These are phyloP conservation scores for Budorcas taxicolor DNA, from an alignment of 2,113 vertebrate genomes.

Conservation along the genomic window DNA sequence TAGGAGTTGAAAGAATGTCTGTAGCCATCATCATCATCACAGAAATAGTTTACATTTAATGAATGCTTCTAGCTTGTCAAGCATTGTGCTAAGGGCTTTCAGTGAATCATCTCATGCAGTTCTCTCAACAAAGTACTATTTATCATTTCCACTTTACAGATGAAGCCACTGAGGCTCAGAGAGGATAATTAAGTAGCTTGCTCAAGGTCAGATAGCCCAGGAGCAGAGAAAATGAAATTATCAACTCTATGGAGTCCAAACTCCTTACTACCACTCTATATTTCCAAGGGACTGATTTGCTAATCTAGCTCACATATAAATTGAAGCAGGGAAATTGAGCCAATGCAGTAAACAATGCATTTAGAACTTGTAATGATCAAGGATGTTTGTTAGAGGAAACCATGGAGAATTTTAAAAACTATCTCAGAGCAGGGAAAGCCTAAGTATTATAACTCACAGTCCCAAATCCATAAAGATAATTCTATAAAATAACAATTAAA, in stretches of 20 bases:
- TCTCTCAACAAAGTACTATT: constrained; percentile 16
- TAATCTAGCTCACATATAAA: constrained; percentile 25
- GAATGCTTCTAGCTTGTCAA: constrained; percentile 18
- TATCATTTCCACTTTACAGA: constrained; percentile 17
- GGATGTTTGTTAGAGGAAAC: neutral
- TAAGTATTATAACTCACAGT: neutral
- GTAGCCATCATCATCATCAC: neutral
- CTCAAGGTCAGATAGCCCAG: neutral
- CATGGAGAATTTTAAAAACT: neutral
- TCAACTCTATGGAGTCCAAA: neutral
- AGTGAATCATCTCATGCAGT: neutral
- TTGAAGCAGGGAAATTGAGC: constrained; percentile 21
- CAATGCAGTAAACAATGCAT: neutral
- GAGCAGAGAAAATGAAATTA: constrained; percentile 5
- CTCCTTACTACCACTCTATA: neutral
- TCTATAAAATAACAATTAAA: constrained; percentile 4
- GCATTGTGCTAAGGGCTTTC: neutral
- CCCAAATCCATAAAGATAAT: constrained; percentile 12
- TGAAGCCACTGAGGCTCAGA: neutral
- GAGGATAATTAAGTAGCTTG: constrained; percentile 1
- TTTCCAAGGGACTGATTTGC: constrained; percentile 6
- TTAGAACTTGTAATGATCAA: constrained; percentile 26
- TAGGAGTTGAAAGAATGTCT: constrained; percentile 5
- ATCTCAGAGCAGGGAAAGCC: neutral
- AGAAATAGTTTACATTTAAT: constrained; percentile 17